A percentile compares a stretch with the other conserved stretches of the same genome.
Conservation (phyloP, 2,113 vertebrate species). For the Eulemur rufifrons region DNA sequence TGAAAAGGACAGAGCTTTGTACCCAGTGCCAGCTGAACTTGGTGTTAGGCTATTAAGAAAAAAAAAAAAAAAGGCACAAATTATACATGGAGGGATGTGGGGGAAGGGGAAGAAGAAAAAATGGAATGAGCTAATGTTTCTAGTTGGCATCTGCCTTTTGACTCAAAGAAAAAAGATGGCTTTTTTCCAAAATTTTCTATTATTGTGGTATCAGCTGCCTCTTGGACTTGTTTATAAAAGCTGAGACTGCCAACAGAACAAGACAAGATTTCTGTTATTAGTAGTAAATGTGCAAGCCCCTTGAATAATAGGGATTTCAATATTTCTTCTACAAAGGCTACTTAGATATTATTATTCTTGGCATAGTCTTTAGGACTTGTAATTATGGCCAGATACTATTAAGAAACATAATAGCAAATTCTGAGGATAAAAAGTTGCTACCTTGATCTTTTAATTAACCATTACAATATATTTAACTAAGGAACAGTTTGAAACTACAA, state of each 20-base stretch:
- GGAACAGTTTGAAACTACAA: constrained; percentile 10
- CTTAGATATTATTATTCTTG: neutral
- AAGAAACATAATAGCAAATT: constrained; percentile 18
- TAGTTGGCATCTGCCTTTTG: constrained; percentile 71
- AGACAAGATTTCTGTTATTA: constrained; percentile 56
- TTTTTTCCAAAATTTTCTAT: constrained; percentile 49
- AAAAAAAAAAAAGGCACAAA: neutral
- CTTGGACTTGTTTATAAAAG: constrained; percentile 49
- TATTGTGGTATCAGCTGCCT: constrained; percentile 71
- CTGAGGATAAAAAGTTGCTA: neutral
- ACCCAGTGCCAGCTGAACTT: constrained; percentile 51
- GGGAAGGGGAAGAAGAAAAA: neutral
- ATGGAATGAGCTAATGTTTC: constrained; percentile 43
- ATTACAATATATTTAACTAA: constrained; percentile 1
- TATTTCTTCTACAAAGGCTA: constrained; percentile 31
- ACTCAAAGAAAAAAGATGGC: constrained; percentile 65
- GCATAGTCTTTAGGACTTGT: neutral
- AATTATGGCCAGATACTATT: neutral
- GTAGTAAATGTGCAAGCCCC: neutral
- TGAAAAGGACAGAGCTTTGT: constrained; percentile 59
- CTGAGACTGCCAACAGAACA: constrained; percentile 49
- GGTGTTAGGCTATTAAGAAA: constrained; percentile 57
- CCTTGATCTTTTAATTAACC: neutral
- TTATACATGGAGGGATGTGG: neutral
- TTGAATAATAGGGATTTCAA: neutral